A percentile compares a stretch with the other conserved stretches of the same genome.
These are phyloP conservation scores for Endotricha flammealis DNA, from an alignment of 2,888 invertebrate genomes.

Conservation along the genomic window DNA sequence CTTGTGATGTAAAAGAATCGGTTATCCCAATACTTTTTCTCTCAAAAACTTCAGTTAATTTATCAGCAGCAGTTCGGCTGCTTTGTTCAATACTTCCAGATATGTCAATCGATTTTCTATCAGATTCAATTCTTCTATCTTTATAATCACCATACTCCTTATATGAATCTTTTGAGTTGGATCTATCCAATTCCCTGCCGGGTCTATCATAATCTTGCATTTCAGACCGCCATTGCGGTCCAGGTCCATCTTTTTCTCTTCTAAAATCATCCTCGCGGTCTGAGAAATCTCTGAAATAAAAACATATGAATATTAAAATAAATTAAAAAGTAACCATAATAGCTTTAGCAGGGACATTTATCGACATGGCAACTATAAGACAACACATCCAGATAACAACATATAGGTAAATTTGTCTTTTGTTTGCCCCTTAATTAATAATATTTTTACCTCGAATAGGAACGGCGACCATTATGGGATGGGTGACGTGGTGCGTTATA, in stretches of 20 bases:
- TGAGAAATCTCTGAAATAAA: constrained; percentile 61
- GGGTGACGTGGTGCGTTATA: constrained; percentile 62
- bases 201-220: constrained; percentile 71
- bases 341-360: no score
- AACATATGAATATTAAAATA: constrained; percentile 4
- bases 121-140: constrained; percentile 69
- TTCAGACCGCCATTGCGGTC: constrained; percentile 70
- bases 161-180: constrained; percentile 72
- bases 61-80: constrained; percentile 67
- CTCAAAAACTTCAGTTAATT: constrained; percentile 70
- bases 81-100: constrained; percentile 43
- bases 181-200: constrained; percentile 62
- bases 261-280: constrained; percentile 70
- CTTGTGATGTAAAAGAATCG: constrained; percentile 50
- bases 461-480: constrained; percentile 61
- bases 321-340: no score
- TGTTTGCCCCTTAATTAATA: no score
- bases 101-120: constrained; percentile 58
- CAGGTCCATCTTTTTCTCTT: constrained; percentile 63
- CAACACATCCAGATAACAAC: no score
- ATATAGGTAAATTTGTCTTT: no score
- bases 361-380: no score
- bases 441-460: constrained; percentile 56
- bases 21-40: constrained; percentile 62
- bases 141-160: constrained; percentile 71